A percentile compares a stretch with the other conserved stretches of the same genome.
These are phyloP conservation scores for Silurus lanzhouensis DNA, from an alignment of 2,797 vertebrate species.

Conservation along the genomic window DNA sequence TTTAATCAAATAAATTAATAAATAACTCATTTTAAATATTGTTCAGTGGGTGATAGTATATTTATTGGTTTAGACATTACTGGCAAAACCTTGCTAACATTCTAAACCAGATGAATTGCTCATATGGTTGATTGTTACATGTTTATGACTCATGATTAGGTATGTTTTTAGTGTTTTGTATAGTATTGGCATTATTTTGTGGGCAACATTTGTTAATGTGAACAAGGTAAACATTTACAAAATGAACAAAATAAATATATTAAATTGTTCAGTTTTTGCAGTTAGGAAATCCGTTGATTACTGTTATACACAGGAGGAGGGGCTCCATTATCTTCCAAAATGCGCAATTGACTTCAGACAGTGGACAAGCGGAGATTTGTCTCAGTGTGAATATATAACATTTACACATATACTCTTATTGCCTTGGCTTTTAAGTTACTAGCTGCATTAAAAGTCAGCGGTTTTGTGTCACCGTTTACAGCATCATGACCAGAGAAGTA, in stretches of 20 bases:
- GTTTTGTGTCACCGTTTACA: slow-evolving; percentile 43
- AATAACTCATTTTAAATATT: neutral
- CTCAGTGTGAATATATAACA: neutral
- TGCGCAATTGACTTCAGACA: neutral
- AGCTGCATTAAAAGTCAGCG: slow-evolving; percentile 19
- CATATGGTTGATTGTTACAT: slow-evolving; percentile 1
- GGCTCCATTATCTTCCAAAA: neutral
- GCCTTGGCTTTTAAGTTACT: neutral
- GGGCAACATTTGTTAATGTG: slow-evolving; percentile 2
- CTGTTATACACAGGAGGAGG: neutral
- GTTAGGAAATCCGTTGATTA: slow-evolving; percentile 5
- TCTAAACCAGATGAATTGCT: slow-evolving; percentile 16
- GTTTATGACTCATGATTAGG: slow-evolving; percentile 27
- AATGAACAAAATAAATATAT: slow-evolving; percentile 29
- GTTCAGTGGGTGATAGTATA: neutral
- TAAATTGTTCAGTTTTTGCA: slow-evolving; percentile 2
- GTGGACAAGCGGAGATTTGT: neutral
- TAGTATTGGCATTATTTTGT: slow-evolving; percentile 25
- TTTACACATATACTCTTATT: slow-evolving; percentile 13
- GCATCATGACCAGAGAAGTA: slow-evolving; percentile 13
- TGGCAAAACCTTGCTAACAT: slow-evolving; percentile 9
- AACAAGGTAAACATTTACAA: slow-evolving; percentile 34
- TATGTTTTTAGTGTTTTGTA: slow-evolving; percentile 14
- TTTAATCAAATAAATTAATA: slow-evolving; percentile 11
- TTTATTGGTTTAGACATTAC: slow-evolving; percentile 24